Evolutionary conservation across 2,113 vertebrate species (phyloP), one percentile per base, ranked within the genome.

Genomic region (Archocentrus centrarchus): DNA sequence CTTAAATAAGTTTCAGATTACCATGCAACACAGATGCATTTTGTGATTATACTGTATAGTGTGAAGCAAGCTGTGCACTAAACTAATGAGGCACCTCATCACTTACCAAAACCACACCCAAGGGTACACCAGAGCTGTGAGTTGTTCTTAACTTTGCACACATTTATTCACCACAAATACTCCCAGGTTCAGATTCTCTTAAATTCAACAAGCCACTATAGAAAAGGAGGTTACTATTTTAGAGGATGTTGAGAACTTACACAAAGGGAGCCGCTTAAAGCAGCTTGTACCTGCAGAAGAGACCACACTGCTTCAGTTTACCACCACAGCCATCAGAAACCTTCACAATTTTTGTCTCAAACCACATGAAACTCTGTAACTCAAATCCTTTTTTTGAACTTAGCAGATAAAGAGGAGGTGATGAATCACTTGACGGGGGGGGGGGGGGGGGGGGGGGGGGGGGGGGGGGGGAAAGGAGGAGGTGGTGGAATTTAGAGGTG

Each of bases 401-500:
- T 60, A 64, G 73, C 70, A 14, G 44, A 90, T 27, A n/a, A 75
- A 62, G 32, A 79, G 18, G 44, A 59, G 55, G 58, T 15, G 15
- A 75, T 62, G 77, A 86, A 82, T 66, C 58, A 61, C 22, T 55
- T 59, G 30, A 79, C 75, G 55, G 35, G 27, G n/a, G n/a, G n/a
- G n/a, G n/a, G n/a, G n/a, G n/a, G n/a, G n/a, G n/a, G n/a, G n/a
- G n/a, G n/a, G n/a, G n/a, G n/a, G n/a, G n/a, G n/a, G n/a, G n/a
- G n/a, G n/a, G n/a, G n/a, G n/a, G n/a, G n/a, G n/a, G n/a, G n/a
- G n/a, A n/a, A n/a, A n/a, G 53, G 8, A 88, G n/a, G n/a, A 22
- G 50, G 68, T 20, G 59, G 53, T 18, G 44, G 57, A 18, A 24
- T 75, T 96, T 89, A 97, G 55, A 94, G 53, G 50, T 92, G 59